Evolutionary conservation across 2,113 vertebrate species (phyloP).

Genomic region (Siniperca chuatsi): DNA sequence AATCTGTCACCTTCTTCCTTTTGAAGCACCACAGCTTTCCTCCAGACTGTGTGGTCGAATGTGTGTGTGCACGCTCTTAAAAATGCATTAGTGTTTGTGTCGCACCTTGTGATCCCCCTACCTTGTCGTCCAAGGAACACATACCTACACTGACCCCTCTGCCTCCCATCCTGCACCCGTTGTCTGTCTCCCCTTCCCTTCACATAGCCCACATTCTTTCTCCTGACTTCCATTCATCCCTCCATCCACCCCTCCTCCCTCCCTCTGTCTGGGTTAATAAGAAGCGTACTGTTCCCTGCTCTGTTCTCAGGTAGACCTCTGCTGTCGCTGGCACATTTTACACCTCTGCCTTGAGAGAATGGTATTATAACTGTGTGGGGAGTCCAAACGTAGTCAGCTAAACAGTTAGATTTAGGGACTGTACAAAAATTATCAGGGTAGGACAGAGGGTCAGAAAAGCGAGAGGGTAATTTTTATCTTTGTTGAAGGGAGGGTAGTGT

Average conservation of each 20-base stretch:
- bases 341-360: slow-evolving; percentile 51
- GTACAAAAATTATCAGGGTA: background rate
- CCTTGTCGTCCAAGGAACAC: slow-evolving; percentile 38
- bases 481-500: background rate
- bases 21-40: background rate
- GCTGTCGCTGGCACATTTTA: slow-evolving; percentile 59
- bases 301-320: slow-evolving; percentile 68
- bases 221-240: slow-evolving; percentile 77
- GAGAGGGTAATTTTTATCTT: background rate
- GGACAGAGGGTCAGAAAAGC: background rate
- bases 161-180: slow-evolving; percentile 20
- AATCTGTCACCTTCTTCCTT: slow-evolving; percentile 15
- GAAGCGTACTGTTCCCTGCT: slow-evolving; percentile 76
- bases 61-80: background rate
- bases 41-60: background rate
- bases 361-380: background rate
- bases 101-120: slow-evolving; percentile 34
- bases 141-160: slow-evolving; percentile 66
- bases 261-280: slow-evolving; percentile 72
- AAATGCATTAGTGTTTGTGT: background rate
- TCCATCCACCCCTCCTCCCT: slow-evolving; percentile 42
- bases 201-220: slow-evolving; percentile 81
- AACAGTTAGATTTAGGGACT: background rate
- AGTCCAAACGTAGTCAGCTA: background rate
- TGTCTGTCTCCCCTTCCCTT: slow-evolving; percentile 51